Percentiles rank a stretch among this genome's conserved stretches.
Evolutionary conservation across 2,797 vertebrate species (phyloP).

Genomic region (Hypotaenidia philippensis): DNA sequence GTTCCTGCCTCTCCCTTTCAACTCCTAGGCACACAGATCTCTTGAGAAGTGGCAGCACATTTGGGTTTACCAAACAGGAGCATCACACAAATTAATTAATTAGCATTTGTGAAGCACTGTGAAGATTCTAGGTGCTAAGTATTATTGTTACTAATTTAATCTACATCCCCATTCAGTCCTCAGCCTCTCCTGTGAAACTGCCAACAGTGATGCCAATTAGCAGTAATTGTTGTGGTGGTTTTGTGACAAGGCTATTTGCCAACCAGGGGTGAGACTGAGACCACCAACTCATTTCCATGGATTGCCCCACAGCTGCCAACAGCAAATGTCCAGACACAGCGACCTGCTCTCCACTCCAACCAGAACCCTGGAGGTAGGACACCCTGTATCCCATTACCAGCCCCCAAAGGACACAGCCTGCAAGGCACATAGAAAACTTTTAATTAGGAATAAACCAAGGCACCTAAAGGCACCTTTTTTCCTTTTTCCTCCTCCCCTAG

Average conservation of each 20-base stretch:
- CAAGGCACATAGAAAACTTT: slow-evolving; percentile 27
- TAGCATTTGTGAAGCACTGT: slow-evolving; percentile 17
- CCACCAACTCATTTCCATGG: slow-evolving; percentile 15
- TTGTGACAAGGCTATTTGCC: slow-evolving; percentile 46
- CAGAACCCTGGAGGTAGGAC: not conserved
- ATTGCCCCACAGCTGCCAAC: slow-evolving; percentile 46
- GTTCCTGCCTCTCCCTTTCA: not conserved
- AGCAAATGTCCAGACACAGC: slow-evolving; percentile 27
- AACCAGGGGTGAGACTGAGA: slow-evolving; percentile 10
- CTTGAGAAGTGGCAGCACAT: not conserved
- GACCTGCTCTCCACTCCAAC: not conserved
- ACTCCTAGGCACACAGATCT: not conserved
- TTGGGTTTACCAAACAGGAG: not conserved
- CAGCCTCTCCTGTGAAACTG: slow-evolving; percentile 48
- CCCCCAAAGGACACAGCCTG: not conserved
- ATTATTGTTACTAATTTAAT: slow-evolving; percentile 70
- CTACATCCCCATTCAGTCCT: slow-evolving; percentile 24
- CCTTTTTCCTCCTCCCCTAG: not conserved
- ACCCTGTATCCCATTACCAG: not conserved
- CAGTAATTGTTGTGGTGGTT: slow-evolving; percentile 24
- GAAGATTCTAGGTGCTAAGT: slow-evolving; percentile 54
- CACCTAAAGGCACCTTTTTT: not conserved
- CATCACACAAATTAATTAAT: slow-evolving; percentile 6
- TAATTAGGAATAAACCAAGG: slow-evolving; percentile 19
- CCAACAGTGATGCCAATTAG: slow-evolving; percentile 56